phyloP scores from a whole-genome alignment of 2,888 invertebrate genomes.

The Tipula helvola region DNA sequence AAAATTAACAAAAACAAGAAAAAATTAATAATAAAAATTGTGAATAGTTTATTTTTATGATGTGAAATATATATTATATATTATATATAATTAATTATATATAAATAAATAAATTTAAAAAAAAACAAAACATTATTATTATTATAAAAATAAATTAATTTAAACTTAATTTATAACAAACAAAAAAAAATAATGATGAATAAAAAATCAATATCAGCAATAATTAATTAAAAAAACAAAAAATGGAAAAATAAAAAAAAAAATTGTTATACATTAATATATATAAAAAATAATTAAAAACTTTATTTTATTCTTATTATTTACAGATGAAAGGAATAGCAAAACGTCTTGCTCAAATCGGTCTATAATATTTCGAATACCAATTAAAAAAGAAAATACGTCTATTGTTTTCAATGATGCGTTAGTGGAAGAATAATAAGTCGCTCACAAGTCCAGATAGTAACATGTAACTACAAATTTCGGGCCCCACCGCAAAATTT shows the following conservation, averaged over 20 bases:
- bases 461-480: too few relatives aligned
- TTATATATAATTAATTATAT: not conserved
- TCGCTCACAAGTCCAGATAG: too few relatives aligned
- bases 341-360: too few relatives aligned
- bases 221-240: slow-evolving; percentile 4
- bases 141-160: not conserved
- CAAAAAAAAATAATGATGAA: not conserved
- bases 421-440: too few relatives aligned
- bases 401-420: too few relatives aligned
- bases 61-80: not conserved
- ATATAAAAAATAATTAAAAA: not conserved
- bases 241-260: not conserved
- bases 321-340: not conserved
- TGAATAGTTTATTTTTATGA: slow-evolving; percentile 9
- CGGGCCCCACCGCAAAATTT: too few relatives aligned
- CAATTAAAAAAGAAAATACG: too few relatives aligned
- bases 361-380: too few relatives aligned
- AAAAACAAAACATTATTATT: not conserved
- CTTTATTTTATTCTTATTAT: not conserved
- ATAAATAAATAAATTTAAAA: not conserved
- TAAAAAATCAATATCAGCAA: slow-evolving; percentile 9
- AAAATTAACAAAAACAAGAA: not conserved
- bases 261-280: slow-evolving; percentile 10
- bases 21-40: slow-evolving; percentile 4
- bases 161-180: not conserved